A percentile compares a stretch with the other conserved stretches of the same genome.
These are phyloP conservation scores for Glaucopsyche alexis DNA, from an alignment of 2,888 invertebrate species.

Conservation along the genomic window DNA sequence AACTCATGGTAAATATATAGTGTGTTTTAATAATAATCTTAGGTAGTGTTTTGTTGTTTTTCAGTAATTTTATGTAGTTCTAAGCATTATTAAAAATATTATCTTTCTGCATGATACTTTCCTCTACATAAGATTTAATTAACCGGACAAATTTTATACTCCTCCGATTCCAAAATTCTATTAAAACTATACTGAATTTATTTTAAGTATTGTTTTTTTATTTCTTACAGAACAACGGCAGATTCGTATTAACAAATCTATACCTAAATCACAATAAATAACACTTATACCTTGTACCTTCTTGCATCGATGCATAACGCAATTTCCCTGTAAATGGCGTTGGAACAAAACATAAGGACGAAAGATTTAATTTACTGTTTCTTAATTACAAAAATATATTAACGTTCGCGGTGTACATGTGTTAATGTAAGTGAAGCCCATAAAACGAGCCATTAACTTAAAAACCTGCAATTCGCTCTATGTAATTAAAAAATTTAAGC, in stretches of 20 bases:
- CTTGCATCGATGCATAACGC: too few species aligned
- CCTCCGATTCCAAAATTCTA: too few species aligned
- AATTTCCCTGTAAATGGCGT: neutral
- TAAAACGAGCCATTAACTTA: constrained; percentile 16
- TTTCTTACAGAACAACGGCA: neutral
- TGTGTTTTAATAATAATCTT: too few species aligned
- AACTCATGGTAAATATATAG: too few species aligned
- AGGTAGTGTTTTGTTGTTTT: too few species aligned
- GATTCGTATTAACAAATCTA: neutral
- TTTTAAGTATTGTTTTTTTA: too few species aligned
- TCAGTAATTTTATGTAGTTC: too few species aligned
- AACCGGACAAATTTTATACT: too few species aligned
- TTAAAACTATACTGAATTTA: neutral
- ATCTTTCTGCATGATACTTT: too few species aligned
- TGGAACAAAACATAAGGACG: neutral
- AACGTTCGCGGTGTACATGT: constrained; percentile 1
- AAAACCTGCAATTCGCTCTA: constrained; percentile 26
- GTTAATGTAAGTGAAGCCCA: constrained; percentile 20
- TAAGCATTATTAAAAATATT: too few species aligned
- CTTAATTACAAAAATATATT: constrained; percentile 15
- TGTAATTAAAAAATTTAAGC: constrained; percentile 35
- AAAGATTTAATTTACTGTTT: constrained; percentile 6
- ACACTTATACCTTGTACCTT: neutral
- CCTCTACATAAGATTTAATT: too few species aligned
- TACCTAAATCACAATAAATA: neutral